These are phyloP conservation scores for Halcyon badia DNA, from an alignment of 2,797 vertebrate species.

Conservation along the genomic window DNA sequence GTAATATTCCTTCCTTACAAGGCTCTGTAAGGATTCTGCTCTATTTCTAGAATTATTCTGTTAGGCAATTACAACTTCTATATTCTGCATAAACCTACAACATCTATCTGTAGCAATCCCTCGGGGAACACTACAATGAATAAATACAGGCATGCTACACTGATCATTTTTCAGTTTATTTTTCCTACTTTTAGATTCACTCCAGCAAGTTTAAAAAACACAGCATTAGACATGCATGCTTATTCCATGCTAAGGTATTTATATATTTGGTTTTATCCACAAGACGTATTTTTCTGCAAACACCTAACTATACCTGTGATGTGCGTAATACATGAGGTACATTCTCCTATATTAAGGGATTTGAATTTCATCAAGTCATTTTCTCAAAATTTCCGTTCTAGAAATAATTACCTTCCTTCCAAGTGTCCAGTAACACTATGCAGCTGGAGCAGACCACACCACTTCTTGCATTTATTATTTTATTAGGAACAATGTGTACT, in stretches of 20 bases:
- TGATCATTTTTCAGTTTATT: neutral
- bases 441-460: neutral
- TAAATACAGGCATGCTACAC: neutral
- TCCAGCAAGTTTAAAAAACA: neutral
- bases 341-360: neutral
- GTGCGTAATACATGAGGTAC: accelerated
- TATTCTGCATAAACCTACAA: neutral
- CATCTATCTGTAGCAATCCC: neutral
- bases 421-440: neutral
- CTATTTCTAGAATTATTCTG: neutral
- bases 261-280: neutral
- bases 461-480: neutral
- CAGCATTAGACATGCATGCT: neutral
- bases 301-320: neutral
- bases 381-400: neutral
- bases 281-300: neutral
- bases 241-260: neutral
- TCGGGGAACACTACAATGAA: neutral
- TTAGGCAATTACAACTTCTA: neutral
- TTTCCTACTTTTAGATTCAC: neutral
- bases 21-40: neutral
- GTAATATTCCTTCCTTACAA: neutral
- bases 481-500: neutral
- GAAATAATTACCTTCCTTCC: neutral
- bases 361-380: neutral